Evolutionary conservation across 2,888 invertebrate genomes (phyloP), one percentile per base, ranked within the genome.

Genomic region (Sminthurinus aureus): DNA sequence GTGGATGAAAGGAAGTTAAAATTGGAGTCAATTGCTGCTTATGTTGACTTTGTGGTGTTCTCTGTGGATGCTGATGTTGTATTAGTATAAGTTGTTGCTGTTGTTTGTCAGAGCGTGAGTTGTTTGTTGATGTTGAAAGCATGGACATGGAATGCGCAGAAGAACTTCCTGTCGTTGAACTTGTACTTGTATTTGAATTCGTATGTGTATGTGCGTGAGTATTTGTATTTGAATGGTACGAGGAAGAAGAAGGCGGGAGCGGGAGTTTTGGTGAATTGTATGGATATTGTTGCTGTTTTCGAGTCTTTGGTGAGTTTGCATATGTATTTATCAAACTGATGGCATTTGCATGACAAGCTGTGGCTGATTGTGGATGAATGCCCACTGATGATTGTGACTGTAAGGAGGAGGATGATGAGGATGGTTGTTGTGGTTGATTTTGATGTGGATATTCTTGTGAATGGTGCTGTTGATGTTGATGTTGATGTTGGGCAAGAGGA

Each of bases 121-220:
- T 71, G 15, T 78, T 81, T 15, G 77, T 71, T 6, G 83, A 83
- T 24, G 83, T 78, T 8, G 83, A 83, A 77, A 81, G 78, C 18
- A 83, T 83, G 13, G 83, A 83, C 73, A 83, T 50, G 73, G 82
- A 85, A 24, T 85, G 83, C 11, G 74, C 67, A 18, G 85, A 85
- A 51, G 85, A 85, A 58, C 85, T 84, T 38, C 83, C 83, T 9
- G 85, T 77, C 0, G 83, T 85, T 8, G 82, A 83, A 69, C 79
- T 81, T 13, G 84, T 69, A 38, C 80, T 80, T 6, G 81, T 73
- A 71, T 80, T 85, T 64, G 83, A 38, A 76, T 84, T 74, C 15
- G 22, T 75, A 13, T 24, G 20, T 38, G 24, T 20, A 52, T 38
- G 74, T 3, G 38, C 50, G 50, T 50, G 67, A 20, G 20, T n/a